Conservation (phyloP, 2,113 vertebrate species). For the Crotalus horridus region DNA sequence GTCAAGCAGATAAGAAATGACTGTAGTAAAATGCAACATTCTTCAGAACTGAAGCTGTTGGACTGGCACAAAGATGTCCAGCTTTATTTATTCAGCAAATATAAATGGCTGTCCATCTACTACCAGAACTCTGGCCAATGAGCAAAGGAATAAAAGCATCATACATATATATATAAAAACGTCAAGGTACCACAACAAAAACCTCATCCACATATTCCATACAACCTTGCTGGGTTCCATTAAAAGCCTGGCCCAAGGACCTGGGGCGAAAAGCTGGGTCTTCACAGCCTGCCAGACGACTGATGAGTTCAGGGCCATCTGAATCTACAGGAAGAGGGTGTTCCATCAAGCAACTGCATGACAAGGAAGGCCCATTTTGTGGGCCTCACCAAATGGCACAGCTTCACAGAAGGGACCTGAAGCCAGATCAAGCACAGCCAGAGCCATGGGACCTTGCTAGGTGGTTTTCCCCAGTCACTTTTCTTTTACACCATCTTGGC, state of each 20-base stretch:
- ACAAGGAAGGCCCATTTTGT: background rate
- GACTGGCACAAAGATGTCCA: background rate
- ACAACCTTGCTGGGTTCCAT: background rate
- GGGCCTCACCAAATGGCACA: background rate
- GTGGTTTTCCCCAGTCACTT: background rate
- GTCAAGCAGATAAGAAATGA: background rate
- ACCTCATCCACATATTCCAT: background rate
- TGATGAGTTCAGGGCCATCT: background rate
- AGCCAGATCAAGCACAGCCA: background rate
- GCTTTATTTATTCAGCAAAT: background rate
- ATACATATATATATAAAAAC: background rate
- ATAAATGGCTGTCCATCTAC: background rate
- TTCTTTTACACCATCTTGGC: background rate
- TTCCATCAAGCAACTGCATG: background rate
- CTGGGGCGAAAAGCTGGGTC: background rate
- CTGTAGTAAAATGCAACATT: background rate
- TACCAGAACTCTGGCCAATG: background rate
- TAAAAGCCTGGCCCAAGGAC: background rate
- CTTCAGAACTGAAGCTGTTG: background rate
- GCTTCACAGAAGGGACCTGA: background rate
- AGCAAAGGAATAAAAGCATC: background rate
- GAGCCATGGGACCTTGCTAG: background rate
- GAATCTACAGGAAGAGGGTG: background rate
- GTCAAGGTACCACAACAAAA: background rate
- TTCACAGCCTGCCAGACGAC: background rate